These are phyloP conservation scores for Myzus persicae DNA, from an alignment of 1,140 invertebrate genomes.

Conservation along the genomic window DNA sequence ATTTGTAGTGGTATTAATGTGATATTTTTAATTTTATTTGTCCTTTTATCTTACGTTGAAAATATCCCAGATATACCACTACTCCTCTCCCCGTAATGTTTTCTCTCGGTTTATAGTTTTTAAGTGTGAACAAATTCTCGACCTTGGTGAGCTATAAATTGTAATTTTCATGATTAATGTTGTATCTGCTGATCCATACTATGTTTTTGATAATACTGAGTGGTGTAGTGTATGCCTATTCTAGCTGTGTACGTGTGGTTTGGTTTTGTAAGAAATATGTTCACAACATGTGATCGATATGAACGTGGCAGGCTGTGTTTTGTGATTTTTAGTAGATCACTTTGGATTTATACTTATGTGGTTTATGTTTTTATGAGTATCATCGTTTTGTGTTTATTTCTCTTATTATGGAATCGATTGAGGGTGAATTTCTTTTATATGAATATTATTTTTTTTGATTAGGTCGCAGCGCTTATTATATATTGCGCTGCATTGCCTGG, in stretches of 20 bases:
- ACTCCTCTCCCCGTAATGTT: too few relatives aligned
- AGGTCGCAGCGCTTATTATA: background rate
- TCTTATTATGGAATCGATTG: background rate
- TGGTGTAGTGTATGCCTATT: background rate
- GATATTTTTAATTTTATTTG: too few relatives aligned
- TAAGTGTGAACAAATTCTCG: background rate
- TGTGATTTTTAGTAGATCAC: background rate
- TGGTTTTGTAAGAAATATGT: background rate
- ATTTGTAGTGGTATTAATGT: too few relatives aligned
- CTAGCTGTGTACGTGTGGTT: background rate
- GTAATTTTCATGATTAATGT: background rate
- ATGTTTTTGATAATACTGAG: background rate
- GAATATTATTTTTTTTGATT: background rate
- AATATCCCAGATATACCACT: too few relatives aligned
- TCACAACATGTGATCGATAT: background rate
- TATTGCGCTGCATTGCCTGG: background rate
- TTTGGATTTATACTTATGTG: too few relatives aligned
- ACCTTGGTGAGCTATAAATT: background rate
- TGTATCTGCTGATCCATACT: background rate
- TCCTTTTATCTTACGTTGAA: too few relatives aligned
- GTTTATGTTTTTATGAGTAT: too few relatives aligned
- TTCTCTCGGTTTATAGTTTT: too few relatives aligned
- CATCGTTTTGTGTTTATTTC: background rate
- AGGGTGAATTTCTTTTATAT: background rate
- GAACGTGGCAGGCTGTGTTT: background rate